Evolutionary conservation across 2,888 invertebrate genomes (phyloP).

Genomic region (Ypsolopha sequella): DNA sequence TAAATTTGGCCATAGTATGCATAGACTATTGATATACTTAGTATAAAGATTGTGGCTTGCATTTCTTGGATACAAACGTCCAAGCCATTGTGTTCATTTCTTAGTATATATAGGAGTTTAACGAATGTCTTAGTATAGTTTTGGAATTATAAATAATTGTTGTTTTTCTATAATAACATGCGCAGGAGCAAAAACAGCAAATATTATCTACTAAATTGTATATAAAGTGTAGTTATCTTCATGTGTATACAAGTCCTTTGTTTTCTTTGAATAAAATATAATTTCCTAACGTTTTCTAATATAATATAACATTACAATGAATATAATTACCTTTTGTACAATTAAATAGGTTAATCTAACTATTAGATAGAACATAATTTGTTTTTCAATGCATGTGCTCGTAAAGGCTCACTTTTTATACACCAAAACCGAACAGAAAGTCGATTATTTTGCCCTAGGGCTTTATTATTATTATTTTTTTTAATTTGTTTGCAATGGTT

Average conservation of each 20-base stretch:
- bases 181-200: not conserved
- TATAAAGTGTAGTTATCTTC: not conserved
- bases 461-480: too few species aligned
- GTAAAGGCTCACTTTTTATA: too few species aligned
- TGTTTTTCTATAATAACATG: not conserved
- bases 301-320: slow-evolving; percentile 19
- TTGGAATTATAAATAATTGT: not conserved
- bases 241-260: slow-evolving; percentile 1
- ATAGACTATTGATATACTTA: not conserved
- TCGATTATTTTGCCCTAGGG: too few species aligned
- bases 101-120: slow-evolving; percentile 30
- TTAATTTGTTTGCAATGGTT: too few species aligned
- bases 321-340: slow-evolving; percentile 23
- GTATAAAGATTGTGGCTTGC: slow-evolving; percentile 20
- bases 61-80: slow-evolving; percentile 40
- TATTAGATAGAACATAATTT: slow-evolving; percentile 30
- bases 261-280: slow-evolving; percentile 11
- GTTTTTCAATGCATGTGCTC: too few species aligned
- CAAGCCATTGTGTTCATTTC: slow-evolving; percentile 57
- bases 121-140: slow-evolving; percentile 8
- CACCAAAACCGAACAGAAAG: too few species aligned
- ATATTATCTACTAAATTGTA: not conserved
- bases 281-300: slow-evolving; percentile 25
- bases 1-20: not conserved
- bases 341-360: slow-evolving; percentile 36